Conservation (phyloP, 2,888 invertebrate species). For the Empis stercorea region DNA sequence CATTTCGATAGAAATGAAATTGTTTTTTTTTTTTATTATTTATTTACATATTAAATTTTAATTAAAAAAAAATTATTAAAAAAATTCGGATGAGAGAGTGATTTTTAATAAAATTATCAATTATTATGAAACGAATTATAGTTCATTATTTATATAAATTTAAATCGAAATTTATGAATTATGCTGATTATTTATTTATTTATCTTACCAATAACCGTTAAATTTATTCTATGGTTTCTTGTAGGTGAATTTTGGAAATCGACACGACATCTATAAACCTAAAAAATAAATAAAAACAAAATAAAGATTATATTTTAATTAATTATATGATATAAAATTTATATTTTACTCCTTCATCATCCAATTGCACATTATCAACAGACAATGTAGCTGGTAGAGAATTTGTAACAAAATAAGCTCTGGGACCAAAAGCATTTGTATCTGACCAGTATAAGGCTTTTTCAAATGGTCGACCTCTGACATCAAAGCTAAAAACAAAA, state of each 20-base stretch:
- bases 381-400: slow-evolving; percentile 69
- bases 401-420: slow-evolving; percentile 73
- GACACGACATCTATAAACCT: slow-evolving; percentile 71
- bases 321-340: slow-evolving; percentile 18
- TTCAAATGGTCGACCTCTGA: slow-evolving; percentile 65
- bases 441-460: slow-evolving; percentile 78
- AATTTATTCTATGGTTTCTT: slow-evolving; percentile 74
- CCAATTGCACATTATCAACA: slow-evolving; percentile 69
- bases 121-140: too few relatives aligned
- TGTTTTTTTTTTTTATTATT: too few relatives aligned
- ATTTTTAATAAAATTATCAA: too few relatives aligned
- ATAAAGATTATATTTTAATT: background rate
- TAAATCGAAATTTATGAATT: too few relatives aligned
- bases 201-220: slow-evolving; percentile 69
- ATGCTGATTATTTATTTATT: too few relatives aligned
- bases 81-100: too few relatives aligned
- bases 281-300: slow-evolving; percentile 6
- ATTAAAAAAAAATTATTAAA: too few relatives aligned
- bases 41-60: too few relatives aligned
- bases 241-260: slow-evolving; percentile 84
- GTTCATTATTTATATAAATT: too few relatives aligned
- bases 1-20: too few relatives aligned
- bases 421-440: slow-evolving; percentile 65
- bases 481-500: slow-evolving; percentile 57
- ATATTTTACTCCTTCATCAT: slow-evolving; percentile 64